phyloP scores from a whole-genome alignment of 2,797 vertebrate species.

The Euphonia xanthogaster region DNA sequence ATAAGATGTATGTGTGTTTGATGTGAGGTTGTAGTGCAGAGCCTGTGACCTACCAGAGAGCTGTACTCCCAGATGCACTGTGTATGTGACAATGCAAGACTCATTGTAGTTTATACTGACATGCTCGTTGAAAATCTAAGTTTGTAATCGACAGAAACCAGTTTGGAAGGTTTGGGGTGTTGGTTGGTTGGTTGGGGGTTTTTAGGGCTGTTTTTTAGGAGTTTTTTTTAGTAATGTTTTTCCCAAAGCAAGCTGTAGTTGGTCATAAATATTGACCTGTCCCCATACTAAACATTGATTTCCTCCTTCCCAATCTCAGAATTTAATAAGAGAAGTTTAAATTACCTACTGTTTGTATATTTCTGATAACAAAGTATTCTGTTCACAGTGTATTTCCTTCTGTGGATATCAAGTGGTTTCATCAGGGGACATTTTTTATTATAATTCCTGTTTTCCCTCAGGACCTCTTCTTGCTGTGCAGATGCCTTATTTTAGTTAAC shows the following conservation, averaged over 20 bases:
- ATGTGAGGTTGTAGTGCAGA: neutral
- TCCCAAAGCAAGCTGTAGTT: neutral
- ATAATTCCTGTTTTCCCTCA: neutral
- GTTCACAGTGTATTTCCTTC: neutral
- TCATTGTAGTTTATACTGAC: neutral
- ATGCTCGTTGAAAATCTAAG: neutral
- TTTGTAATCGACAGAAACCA: neutral
- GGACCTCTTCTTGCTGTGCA: neutral
- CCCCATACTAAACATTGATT: neutral
- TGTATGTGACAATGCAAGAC: neutral
- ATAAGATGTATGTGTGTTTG: rapidly evolving
- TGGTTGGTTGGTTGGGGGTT: neutral
- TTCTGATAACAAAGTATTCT: neutral
- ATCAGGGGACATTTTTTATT: neutral
- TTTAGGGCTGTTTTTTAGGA: neutral
- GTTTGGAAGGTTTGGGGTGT: neutral
- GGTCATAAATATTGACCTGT: neutral
- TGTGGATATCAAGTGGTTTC: neutral
- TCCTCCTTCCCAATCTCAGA: neutral
- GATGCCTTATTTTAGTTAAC: neutral
- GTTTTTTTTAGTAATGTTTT: neutral
- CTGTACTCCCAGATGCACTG: too few species aligned
- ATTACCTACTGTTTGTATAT: neutral
- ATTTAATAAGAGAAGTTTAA: neutral
- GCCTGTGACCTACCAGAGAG: neutral